Percentiles rank a stretch among this genome's conserved stretches.
These are phyloP conservation scores for Trichogramma evanescens DNA, from an alignment of 2,888 invertebrate species.

Conservation along the genomic window DNA sequence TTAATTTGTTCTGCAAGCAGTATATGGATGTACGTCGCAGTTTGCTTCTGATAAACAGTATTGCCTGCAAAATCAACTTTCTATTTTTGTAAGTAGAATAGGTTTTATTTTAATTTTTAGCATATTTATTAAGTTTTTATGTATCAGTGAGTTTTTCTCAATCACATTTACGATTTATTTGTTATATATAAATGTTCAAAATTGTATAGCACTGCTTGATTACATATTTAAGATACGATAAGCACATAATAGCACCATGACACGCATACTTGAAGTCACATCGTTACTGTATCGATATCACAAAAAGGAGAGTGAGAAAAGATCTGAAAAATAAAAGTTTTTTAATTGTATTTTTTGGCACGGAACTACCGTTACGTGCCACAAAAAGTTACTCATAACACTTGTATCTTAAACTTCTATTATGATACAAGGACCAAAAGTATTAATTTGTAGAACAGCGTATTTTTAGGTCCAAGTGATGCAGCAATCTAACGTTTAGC, in stretches of 20 bases:
- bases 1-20: constrained; percentile 49
- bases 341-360: background rate
- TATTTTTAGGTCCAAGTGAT: background rate
- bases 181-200: too few species aligned
- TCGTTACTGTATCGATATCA: background rate
- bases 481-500: too few species aligned
- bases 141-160: constrained; percentile 8
- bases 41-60: constrained; percentile 66
- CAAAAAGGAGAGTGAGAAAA: background rate
- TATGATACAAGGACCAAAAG: background rate
- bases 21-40: constrained; percentile 58
- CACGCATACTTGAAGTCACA: too few species aligned
- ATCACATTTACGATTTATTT: background rate
- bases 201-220: too few species aligned
- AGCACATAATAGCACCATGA: too few species aligned
- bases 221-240: too few species aligned
- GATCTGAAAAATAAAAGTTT: background rate
- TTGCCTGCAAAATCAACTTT: constrained; percentile 65
- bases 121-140: background rate
- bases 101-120: constrained; percentile 31
- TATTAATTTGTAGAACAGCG: background rate
- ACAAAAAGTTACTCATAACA: too few species aligned
- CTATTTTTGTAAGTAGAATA: constrained; percentile 59
- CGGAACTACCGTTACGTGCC: too few species aligned
- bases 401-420: background rate